Percentiles rank a stretch among this genome's conserved stretches.
Conservation (phyloP, 2,797 vertebrate species). For the Graptemys geographica region DNA sequence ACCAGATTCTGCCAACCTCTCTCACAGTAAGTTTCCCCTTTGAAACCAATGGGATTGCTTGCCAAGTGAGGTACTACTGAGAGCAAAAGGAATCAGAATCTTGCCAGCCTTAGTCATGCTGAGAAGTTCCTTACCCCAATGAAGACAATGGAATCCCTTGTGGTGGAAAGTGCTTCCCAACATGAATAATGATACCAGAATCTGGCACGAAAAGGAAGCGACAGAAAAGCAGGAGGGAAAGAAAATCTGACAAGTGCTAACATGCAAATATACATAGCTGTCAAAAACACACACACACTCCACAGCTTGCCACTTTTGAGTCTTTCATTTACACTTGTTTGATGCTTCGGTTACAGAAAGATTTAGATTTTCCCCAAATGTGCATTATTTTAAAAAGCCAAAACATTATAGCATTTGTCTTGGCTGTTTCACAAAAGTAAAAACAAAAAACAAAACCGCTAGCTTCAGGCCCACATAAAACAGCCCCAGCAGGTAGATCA, state of each 20-base stretch:
- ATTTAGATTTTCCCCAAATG: not conserved
- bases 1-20: not conserved
- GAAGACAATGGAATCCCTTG: not conserved
- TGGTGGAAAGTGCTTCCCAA: not conserved
- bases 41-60: not conserved
- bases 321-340: accelerated
- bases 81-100: not conserved
- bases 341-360: not conserved
- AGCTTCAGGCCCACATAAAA: not conserved
- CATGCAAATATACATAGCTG: not conserved
- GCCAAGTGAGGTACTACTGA: not conserved
- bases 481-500: not conserved
- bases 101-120: not conserved
- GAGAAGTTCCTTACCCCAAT: not conserved
- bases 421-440: not conserved
- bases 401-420: not conserved
- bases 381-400: not conserved
- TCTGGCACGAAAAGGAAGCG: not conserved
- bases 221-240: not conserved
- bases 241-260: not conserved
- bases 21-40: not conserved
- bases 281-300: not conserved
- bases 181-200: not conserved
- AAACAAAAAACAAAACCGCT: not conserved
- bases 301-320: not conserved